Evolutionary conservation across 2,113 vertebrate species (phyloP), one percentile per base, ranked within the genome.

Genomic region (Siniperca knerii): DNA sequence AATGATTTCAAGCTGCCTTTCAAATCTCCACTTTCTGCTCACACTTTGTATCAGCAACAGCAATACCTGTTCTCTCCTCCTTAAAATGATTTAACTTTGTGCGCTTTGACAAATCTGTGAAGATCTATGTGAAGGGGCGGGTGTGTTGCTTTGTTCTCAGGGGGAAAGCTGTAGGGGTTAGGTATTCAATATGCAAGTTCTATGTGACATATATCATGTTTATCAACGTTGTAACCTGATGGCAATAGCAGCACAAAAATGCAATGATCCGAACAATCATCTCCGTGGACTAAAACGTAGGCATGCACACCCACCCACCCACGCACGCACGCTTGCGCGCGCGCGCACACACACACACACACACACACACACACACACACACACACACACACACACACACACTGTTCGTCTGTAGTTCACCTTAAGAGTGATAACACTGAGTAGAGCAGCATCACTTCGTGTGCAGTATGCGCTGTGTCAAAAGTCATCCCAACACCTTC

Each of bases 191-290:
- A 91, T 92, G 91, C 91, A 93, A 92, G 75, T 82, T 91, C 40
- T 68, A 42, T 61, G 80, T 74, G 58, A 88, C 64, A 66, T 64
- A 23, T 71, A 58, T 86, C 44, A 50, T 58, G 67, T 81, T 83
- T 70, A 48, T 79, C 77, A 80, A 82, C 79, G 66, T 77, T 84
- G 57, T 86, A 67, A 83, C 70, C 76, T 57, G 50, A 84, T 81
- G 78, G 91, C 82, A 90, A 87, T 80, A 90, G 85, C 88, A 89
- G 92, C 91, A 93, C 90, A 89, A 70, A 90, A 90, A 92, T 87
- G 55, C 66, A 65, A 68, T 62, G 50, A 90, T 66, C 69, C 37
- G 1, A 72, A 71, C 20, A 23, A 70, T 66, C 33, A 20, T 85
- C 20, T 42, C 40, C 44, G 21, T 77, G 60, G 83, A 84, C 79